phyloP scores from a whole-genome alignment of 2,888 invertebrate species.

The Pyrrhia umbra region DNA sequence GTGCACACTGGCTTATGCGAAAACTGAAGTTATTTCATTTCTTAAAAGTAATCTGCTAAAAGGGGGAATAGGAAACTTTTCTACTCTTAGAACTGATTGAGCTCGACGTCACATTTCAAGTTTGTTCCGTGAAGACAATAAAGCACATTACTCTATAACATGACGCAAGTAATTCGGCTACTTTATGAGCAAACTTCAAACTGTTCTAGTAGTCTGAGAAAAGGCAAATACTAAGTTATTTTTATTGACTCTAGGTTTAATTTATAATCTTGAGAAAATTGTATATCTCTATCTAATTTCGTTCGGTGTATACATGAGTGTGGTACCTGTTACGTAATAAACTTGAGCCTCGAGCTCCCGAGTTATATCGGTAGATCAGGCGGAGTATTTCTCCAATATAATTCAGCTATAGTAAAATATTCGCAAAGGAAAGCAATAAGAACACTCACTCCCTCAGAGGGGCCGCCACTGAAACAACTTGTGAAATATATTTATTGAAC shows the following conservation, averaged over 20 bases:
- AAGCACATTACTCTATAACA: conserved; percentile 6
- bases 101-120: conserved; percentile 15
- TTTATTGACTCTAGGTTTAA: conserved; percentile 24
- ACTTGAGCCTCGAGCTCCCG: conserved; percentile 13
- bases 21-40: conserved; percentile 17
- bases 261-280: conserved; percentile 33
- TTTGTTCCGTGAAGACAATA: conserved; percentile 29
- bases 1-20: not conserved
- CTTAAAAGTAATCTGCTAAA: conserved; percentile 41
- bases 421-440: conserved; percentile 20
- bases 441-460: conserved; percentile 3
- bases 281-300: conserved; percentile 12
- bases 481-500: conserved; percentile 38
- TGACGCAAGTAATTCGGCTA: conserved; percentile 3
- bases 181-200: conserved; percentile 38
- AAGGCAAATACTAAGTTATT: conserved; percentile 31
- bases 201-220: conserved; percentile 31
- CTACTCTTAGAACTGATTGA: conserved; percentile 1
- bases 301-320: conserved; percentile 1
- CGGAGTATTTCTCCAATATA: conserved; percentile 14
- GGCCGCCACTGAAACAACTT: conserved; percentile 20
- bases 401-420: conserved; percentile 21
- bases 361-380: conserved; percentile 25
- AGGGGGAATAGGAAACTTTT: conserved; percentile 18
- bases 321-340: conserved; percentile 30